A percentile compares a stretch with the other conserved stretches of the same genome.
Evolutionary conservation across 2,797 vertebrate species (phyloP).

Genomic region (Peromyscus nudipes): DNA sequence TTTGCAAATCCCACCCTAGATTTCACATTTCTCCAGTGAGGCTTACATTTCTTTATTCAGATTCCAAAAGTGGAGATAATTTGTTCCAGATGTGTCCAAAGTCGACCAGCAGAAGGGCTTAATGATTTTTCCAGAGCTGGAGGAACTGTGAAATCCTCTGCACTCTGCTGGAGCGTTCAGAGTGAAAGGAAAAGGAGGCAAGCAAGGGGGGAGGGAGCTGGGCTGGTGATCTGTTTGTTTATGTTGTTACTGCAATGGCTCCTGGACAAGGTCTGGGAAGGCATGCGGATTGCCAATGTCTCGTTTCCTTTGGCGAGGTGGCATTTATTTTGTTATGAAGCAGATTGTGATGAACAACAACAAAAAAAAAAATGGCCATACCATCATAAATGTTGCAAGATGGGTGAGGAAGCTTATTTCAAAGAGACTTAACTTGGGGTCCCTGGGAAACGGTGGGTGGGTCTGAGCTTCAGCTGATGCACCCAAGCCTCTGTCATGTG

Average conservation of each 20-base stretch:
- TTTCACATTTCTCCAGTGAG: conserved; percentile 90
- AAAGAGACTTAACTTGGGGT: conserved; percentile 62
- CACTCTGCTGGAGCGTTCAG: conserved; percentile 80
- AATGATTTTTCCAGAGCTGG: conserved; percentile 90
- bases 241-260: conserved; percentile 84
- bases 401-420: conserved; percentile 73
- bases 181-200: conserved; percentile 48
- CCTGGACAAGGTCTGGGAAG: conserved; percentile 83
- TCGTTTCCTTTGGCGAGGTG: conserved; percentile 88
- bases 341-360: conserved; percentile 84
- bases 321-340: conserved; percentile 82
- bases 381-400: conserved; percentile 82
- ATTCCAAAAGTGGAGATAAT: conserved; percentile 92
- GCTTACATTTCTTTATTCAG: conserved; percentile 90
- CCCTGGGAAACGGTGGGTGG: background rate
- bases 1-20: conserved; percentile 88
- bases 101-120: conserved; percentile 87
- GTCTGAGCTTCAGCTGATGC: conserved; percentile 9
- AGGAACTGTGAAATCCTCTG: conserved; percentile 89
- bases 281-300: conserved; percentile 82
- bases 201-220: conserved; percentile 68
- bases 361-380: conserved; percentile 76
- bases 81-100: conserved; percentile 92
- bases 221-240: conserved; percentile 87
- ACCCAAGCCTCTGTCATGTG: conserved; percentile 47